Evolutionary conservation across 1,140 invertebrate species (phyloP), one percentile per base, ranked within the genome.

Genomic region (Papilio aristodemus): DNA sequence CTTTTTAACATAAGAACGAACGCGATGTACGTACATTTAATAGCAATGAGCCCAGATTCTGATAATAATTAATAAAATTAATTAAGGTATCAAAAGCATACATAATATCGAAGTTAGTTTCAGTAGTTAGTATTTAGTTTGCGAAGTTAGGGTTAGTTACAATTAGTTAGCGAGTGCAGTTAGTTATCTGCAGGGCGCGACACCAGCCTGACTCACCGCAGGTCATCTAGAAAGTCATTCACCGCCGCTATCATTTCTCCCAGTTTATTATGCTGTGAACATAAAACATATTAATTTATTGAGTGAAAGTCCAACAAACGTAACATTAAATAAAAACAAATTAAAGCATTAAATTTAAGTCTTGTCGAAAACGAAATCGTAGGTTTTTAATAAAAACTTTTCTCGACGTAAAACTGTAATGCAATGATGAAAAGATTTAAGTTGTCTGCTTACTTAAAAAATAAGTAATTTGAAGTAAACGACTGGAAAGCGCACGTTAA

Each of bases 171-270:
- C 27, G 63, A 41, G 22, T 38, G 63, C 62, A 57, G 36, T 63
- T 22, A 57, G 14, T 22, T 41, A 54, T 67, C 36, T 66, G 25
- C 39, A 32, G 58, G 69, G n/a, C 13, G n/a, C 13, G 36, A 1
- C 8, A 11, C 14, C 25, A 8, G n/a, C 38, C 41, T 70, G 39
- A 75, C 84, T 87, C 74, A 87, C 85, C 85, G 82, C 38, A 87
- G 64, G 58, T 87, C 85, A 62, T 87, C 85, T 69, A 87, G 68
- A 66, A 87, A 86, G 63, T 82, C 82, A 67, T 84, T 85, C 38
- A 87, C 85, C 32, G 80, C 79, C 27, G 77, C 69, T 81, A 87
- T 84, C 85, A 87, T 87, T 37, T 62, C 59, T 36, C 17, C 59
- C 36, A 0, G 59, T 50, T 41, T 77, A 32, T 32, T 32, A 71